Evolutionary conservation across 2,113 vertebrate species (phyloP).

Genomic region (Aix galericulata): DNA sequence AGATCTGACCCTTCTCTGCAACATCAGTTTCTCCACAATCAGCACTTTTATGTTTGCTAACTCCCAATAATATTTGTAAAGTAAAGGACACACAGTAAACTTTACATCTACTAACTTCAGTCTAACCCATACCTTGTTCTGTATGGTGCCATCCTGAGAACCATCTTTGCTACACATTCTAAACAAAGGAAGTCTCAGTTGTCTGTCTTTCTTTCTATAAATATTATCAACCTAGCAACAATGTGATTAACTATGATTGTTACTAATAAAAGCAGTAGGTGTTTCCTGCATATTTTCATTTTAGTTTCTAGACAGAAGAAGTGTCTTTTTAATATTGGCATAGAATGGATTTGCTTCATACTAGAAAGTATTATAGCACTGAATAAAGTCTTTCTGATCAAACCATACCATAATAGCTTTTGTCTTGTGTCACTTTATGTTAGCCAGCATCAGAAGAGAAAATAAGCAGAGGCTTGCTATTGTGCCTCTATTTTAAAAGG

Average conservation of each 20-base stretch:
- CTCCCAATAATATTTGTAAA: conserved; percentile 50
- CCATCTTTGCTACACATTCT: background rate
- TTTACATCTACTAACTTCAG: conserved; percentile 6
- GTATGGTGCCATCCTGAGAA: background rate
- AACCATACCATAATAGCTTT: conserved; percentile 76
- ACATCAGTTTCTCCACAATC: conserved; percentile 53
- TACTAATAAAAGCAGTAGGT: conserved; percentile 59
- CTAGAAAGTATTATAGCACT: conserved; percentile 50
- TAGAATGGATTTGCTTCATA: conserved; percentile 55
- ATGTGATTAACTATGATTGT: conserved; percentile 42
- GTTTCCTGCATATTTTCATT: conserved; percentile 51
- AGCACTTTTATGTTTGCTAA: conserved; percentile 62
- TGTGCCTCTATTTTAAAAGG: conserved; percentile 90
- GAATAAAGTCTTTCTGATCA: conserved; percentile 74
- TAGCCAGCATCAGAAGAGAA: conserved; percentile 77
- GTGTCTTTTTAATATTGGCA: conserved; percentile 29
- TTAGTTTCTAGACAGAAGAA: conserved; percentile 40
- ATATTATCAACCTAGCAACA: conserved; percentile 57
- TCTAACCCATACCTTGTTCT: conserved; percentile 1
- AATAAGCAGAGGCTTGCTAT: conserved; percentile 85
- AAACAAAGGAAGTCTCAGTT: conserved; percentile 43
- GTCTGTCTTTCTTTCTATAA: conserved; percentile 44
- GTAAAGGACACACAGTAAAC: conserved; percentile 36
- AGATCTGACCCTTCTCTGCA: conserved; percentile 49
- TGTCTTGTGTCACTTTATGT: conserved; percentile 77